Conservation (phyloP, 2,888 invertebrate genomes). For the Epirrhoe tristata region DNA sequence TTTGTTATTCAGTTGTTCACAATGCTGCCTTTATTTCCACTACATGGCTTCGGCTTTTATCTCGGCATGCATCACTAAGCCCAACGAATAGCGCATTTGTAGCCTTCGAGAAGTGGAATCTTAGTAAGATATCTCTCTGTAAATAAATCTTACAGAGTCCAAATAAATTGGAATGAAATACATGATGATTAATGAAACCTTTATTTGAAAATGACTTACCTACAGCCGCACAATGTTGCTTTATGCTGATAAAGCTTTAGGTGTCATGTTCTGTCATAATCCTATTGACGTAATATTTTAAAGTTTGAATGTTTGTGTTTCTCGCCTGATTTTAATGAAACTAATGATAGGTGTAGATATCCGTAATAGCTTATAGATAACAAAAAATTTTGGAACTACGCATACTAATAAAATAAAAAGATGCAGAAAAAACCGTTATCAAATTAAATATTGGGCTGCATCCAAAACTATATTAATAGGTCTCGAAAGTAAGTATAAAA, state of each 20-base stretch:
- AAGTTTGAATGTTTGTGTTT: too few species aligned
- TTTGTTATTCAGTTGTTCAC: conserved; percentile 26
- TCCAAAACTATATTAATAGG: conserved; percentile 28
- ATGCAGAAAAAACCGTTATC: background rate
- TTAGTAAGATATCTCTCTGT: background rate
- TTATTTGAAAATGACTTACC: background rate
- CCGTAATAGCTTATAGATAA: too few species aligned
- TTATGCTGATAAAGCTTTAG: background rate
- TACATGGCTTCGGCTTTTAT: conserved; percentile 21
- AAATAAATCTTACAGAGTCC: conserved; percentile 7
- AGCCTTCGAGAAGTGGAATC: conserved; percentile 21
- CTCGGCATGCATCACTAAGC: conserved; percentile 27
- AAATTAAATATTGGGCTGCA: conserved; percentile 21
- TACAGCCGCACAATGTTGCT: too few species aligned
- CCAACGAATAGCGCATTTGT: conserved; percentile 27
- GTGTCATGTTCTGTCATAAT: background rate
- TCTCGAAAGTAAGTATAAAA: conserved; percentile 18
- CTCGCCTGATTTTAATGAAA: too few species aligned
- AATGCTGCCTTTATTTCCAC: conserved; percentile 21
- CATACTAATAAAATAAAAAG: too few species aligned
- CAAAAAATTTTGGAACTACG: too few species aligned
- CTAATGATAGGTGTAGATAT: too few species aligned
- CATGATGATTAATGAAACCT: background rate
- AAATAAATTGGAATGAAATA: conserved; percentile 1
- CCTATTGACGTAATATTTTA: too few species aligned